These are phyloP conservation scores for Exephanes ischioxanthus DNA, from an alignment of 2,888 invertebrate genomes.

Conservation along the genomic window DNA sequence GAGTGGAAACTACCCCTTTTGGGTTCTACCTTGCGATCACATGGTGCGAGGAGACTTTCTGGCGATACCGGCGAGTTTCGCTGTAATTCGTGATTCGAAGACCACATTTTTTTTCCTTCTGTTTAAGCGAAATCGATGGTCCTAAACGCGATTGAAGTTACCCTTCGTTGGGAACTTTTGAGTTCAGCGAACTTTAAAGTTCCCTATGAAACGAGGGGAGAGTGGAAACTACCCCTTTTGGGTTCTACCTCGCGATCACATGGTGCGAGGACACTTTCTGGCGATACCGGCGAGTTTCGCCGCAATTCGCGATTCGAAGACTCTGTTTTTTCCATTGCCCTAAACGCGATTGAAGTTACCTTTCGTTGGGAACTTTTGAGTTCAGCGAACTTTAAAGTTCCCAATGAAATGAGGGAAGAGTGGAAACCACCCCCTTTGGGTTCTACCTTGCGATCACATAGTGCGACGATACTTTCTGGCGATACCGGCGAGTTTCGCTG, in stretches of 20 bases:
- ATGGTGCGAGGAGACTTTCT: background rate
- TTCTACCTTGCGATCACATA: background rate
- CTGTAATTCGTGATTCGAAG: background rate
- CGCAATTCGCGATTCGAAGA: background rate
- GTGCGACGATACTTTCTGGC: no score
- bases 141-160: no score
- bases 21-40: constrained; percentile 4
- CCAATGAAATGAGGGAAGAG: background rate
- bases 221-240: constrained; percentile 29
- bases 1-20: constrained; percentile 31
- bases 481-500: background rate
- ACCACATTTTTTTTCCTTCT: background rate
- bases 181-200: no score
- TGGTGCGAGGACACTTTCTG: no score
- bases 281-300: background rate
- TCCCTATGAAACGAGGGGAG: background rate
- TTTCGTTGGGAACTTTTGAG: no score
- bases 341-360: no score
- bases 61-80: background rate
- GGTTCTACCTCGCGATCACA: background rate
- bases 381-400: no score
- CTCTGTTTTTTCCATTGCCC: background rate
- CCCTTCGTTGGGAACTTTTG: no score
- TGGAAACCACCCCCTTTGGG: constrained; percentile 20
- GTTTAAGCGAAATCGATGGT: no score